Evolutionary conservation across 2,888 invertebrate genomes (phyloP).

Genomic region (Chrysolina americana): DNA sequence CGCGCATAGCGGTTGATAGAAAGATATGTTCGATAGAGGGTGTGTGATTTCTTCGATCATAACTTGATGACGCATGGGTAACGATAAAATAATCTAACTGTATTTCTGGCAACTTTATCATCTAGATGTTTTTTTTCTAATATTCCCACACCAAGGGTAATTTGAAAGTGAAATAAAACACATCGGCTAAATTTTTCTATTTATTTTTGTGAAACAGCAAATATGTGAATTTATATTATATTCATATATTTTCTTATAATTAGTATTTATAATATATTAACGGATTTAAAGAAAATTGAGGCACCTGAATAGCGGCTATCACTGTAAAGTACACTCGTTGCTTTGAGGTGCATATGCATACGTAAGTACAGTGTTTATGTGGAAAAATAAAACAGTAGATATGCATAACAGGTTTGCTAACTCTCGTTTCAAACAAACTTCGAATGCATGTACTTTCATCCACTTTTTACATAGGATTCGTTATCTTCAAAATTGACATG

Average conservation of each 20-base stretch:
- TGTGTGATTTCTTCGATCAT: no score
- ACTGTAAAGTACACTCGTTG: conserved; percentile 64
- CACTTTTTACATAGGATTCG: conserved; percentile 13
- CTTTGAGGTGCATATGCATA: conserved; percentile 59
- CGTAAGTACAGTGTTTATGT: conserved; percentile 60
- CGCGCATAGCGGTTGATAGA: no score
- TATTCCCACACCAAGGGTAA: background rate
- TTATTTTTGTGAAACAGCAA: conserved; percentile 70
- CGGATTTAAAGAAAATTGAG: conserved; percentile 67
- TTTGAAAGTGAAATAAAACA: conserved; percentile 35
- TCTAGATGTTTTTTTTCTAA: no score
- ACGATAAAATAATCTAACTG: no score
- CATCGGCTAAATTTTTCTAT: conserved; percentile 57
- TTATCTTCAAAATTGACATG: conserved; percentile 43
- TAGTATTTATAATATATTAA: conserved; percentile 67
- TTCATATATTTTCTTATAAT: conserved; percentile 68
- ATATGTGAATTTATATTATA: conserved; percentile 68
- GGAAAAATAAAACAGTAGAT: conserved; percentile 54
- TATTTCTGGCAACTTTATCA: no score
- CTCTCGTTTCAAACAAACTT: conserved; percentile 37
- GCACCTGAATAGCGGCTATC: conserved; percentile 68
- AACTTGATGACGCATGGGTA: no score
- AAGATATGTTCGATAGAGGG: no score
- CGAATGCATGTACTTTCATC: conserved; percentile 40
- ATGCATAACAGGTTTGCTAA: conserved; percentile 54